phyloP scores from a whole-genome alignment of 2,888 invertebrate species.

The Drosophila barbarae region DNA sequence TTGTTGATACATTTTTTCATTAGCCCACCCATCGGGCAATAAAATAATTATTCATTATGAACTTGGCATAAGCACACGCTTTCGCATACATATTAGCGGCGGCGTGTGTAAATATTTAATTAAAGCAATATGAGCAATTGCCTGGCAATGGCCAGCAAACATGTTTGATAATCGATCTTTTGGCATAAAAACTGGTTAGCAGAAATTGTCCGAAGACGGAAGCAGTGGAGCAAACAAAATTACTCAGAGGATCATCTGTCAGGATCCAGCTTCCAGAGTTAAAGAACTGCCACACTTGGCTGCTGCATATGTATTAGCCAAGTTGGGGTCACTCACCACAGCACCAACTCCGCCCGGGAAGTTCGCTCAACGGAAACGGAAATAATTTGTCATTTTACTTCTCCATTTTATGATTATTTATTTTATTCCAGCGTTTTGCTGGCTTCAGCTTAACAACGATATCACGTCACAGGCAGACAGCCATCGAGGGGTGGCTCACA shows the following conservation, averaged over 20 bases:
- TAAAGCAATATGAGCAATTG: constrained; percentile 17
- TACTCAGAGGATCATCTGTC: constrained; percentile 4
- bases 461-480: constrained; percentile 7
- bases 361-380: constrained; percentile 53
- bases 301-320: constrained; percentile 41
- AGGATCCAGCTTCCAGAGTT: background rate
- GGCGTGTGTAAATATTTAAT: constrained; percentile 37
- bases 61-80: constrained; percentile 16
- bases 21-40: constrained; percentile 15
- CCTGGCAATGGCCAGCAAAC: constrained; percentile 26
- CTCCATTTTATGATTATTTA: constrained; percentile 55
- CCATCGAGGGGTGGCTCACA: constrained; percentile 27
- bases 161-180: constrained; percentile 33
- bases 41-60: constrained; percentile 48
- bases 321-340: background rate
- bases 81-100: constrained; percentile 14
- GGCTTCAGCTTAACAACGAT: constrained; percentile 21
- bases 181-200: background rate
- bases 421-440: constrained; percentile 33
- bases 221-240: too few relatives aligned
- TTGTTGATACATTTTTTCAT: background rate
- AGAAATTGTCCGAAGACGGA: too few relatives aligned
- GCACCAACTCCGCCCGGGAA: constrained; percentile 8
- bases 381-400: constrained; percentile 65
- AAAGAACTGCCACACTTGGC: constrained; percentile 8